Evolutionary conservation across 2,888 invertebrate genomes (phyloP).

Genomic region (Parnassius glacialis): DNA sequence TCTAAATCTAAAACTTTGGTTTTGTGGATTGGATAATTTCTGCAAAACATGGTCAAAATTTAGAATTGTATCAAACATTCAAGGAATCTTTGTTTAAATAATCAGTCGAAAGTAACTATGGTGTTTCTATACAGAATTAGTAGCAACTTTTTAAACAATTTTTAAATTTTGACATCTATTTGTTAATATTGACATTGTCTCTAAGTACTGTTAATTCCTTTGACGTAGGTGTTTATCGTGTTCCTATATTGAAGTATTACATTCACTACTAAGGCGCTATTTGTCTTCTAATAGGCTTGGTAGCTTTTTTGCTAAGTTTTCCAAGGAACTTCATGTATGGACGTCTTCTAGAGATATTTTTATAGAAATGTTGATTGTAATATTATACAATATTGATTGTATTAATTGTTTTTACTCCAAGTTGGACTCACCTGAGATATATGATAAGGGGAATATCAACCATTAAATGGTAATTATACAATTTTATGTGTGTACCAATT

Average conservation of each 20-base stretch:
- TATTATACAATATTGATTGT: conserved; percentile 15
- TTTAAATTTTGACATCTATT: neutral
- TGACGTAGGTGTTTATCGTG: conserved; percentile 2
- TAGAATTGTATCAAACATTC: too few species aligned
- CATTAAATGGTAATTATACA: conserved; percentile 24
- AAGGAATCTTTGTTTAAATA: too few species aligned
- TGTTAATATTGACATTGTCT: conserved; percentile 1
- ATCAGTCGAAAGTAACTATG: too few species aligned
- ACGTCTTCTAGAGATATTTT: conserved; percentile 21
- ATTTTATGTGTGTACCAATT: conserved; percentile 5
- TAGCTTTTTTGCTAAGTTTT: conserved; percentile 9
- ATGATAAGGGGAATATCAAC: conserved; percentile 20
- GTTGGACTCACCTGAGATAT: conserved; percentile 26
- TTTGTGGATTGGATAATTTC: too few species aligned
- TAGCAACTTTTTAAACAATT: neutral
- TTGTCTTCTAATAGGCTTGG: conserved; percentile 8
- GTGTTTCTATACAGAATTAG: too few species aligned
- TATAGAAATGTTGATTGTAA: neutral
- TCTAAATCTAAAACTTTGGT: too few species aligned
- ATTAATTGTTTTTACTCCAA: conserved; percentile 21
- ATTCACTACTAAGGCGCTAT: neutral
- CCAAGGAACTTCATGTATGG: neutral
- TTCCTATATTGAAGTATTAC: conserved; percentile 14
- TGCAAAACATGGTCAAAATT: too few species aligned
- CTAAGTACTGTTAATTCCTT: conserved; percentile 1